Percentiles rank a stretch among this genome's conserved stretches.
Conservation (phyloP, 2,113 vertebrate genomes). For the Pheucticus melanocephalus region DNA sequence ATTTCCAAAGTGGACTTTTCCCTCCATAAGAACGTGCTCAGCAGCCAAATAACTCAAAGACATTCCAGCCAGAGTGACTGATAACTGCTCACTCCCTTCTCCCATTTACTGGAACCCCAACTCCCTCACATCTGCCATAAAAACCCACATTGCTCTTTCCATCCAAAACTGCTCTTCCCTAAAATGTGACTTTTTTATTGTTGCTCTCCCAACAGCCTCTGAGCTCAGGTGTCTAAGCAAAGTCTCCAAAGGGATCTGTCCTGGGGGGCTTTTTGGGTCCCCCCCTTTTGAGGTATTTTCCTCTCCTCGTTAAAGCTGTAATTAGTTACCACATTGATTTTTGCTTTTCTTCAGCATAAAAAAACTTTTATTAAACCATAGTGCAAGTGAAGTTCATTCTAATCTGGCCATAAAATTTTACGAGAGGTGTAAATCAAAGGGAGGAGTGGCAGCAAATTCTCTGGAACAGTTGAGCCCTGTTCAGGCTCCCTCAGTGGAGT, state of each 20-base stretch:
- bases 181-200: not conserved
- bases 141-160: not conserved
- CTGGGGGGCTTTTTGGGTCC: not conserved
- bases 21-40: not conserved
- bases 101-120: not conserved
- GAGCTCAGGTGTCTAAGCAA: not conserved
- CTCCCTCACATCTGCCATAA: not conserved
- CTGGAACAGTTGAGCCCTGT: slow-evolving; percentile 2
- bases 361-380: not conserved
- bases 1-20: slow-evolving; percentile 11
- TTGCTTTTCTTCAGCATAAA: not conserved
- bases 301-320: not conserved
- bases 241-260: not conserved
- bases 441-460: slow-evolving; percentile 40
- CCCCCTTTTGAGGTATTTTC: not conserved
- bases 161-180: not conserved
- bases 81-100: slow-evolving; percentile 21
- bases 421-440: slow-evolving; percentile 29
- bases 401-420: slow-evolving; percentile 66
- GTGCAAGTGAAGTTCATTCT: slow-evolving; percentile 69
- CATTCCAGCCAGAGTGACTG: slow-evolving; percentile 1
- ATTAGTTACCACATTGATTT: not conserved
- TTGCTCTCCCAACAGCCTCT: not conserved
- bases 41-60: not conserved
- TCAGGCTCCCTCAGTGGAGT: slow-evolving; percentile 1